Evolutionary conservation across 2,113 vertebrate genomes (phyloP), one percentile per base, ranked within the genome.

Genomic region (Empidonax alnorum): DNA sequence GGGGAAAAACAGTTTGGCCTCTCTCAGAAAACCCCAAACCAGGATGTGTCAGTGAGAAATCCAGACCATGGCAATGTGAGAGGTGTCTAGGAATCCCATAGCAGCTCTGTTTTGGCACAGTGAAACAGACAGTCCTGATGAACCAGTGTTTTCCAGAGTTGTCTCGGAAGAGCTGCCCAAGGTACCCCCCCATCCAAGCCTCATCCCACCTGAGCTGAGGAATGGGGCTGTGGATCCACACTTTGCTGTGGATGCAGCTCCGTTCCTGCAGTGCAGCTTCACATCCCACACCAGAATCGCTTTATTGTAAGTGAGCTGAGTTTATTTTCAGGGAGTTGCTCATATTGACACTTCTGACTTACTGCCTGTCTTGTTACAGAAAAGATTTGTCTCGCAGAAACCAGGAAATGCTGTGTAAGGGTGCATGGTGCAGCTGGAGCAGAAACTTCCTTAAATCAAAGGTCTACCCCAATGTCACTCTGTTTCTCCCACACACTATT

Each of bases 251-350:
- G 3, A 44, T 11, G 7, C 83, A 30, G 44, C 55, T 78, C 63
- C 31, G 86, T 59, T 33, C 44, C 77, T 1, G 4, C 53, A 18
- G 78, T 20, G 93, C 20, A 50, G 62, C 46, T 65, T 79, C 53
- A 5, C 6, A 56, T 74, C 73, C 80, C 75, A 22, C 62, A 9
- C 92, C 46, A 69, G 77, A 91, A 91, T 87, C 2, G 31, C 86
- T n/a, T 49, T 18, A 50, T 58, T 18, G 16, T 52, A 75, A 94
- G 91, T 25, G 50, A 95, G 41, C 44, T 78, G 73, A 91, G 78
- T 77, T 93, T 93, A 55, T 90, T 92, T 91, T 59, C 80, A 86
- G 85, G 90, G 86, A 92, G 84, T 95, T 75, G 41, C 65, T 94
- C 82, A 7, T 74, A 39, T 82, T 92, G 78, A 87, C 84, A 33